Evolutionary conservation across 1,140 invertebrate species (phyloP).

Genomic region (Drosophila truncata): DNA sequence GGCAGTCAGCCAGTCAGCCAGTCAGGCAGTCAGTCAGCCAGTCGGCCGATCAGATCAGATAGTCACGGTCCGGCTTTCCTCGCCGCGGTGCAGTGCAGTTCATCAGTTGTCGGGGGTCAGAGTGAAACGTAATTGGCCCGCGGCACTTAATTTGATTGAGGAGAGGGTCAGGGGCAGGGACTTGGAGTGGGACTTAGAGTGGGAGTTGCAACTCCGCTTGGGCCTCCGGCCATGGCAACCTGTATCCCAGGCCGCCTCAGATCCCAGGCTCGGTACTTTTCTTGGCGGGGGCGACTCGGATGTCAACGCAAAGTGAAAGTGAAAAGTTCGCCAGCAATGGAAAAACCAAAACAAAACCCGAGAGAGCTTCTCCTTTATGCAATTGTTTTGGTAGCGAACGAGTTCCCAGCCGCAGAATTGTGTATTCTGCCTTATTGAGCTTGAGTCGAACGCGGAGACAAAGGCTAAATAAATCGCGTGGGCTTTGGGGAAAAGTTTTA

Average conservation of each 20-base stretch:
- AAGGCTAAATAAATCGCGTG: conserved; percentile 70
- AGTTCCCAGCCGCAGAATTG: conserved; percentile 69
- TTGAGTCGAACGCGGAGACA: conserved; percentile 41
- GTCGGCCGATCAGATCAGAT: conserved; percentile 38
- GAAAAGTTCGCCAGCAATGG: conserved; percentile 58
- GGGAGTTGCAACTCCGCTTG: background rate
- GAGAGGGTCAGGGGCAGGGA: conserved; percentile 20
- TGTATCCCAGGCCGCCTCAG: conserved; percentile 38
- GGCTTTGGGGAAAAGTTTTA: conserved; percentile 62
- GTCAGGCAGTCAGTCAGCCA: conserved; percentile 27
- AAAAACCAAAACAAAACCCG: conserved; percentile 21
- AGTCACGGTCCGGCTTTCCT: conserved; percentile 75
- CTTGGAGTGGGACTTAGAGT: background rate
- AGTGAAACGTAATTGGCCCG: conserved; percentile 80
- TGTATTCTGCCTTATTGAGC: conserved; percentile 66
- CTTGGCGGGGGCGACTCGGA: conserved; percentile 56
- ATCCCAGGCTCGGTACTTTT: conserved; percentile 22
- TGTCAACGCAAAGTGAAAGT: conserved; percentile 81
- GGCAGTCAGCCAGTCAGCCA: conserved; percentile 39
- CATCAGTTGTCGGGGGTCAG: conserved; percentile 70
- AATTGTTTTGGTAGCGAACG: conserved; percentile 57
- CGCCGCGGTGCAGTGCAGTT: conserved; percentile 49
- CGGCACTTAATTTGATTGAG: conserved; percentile 76
- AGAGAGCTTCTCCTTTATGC: conserved; percentile 70
- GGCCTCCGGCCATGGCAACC: conserved; percentile 47